Evolutionary conservation across 2,888 invertebrate genomes (phyloP), one percentile per base, ranked within the genome.

Genomic region (Terebella lapidaria): DNA sequence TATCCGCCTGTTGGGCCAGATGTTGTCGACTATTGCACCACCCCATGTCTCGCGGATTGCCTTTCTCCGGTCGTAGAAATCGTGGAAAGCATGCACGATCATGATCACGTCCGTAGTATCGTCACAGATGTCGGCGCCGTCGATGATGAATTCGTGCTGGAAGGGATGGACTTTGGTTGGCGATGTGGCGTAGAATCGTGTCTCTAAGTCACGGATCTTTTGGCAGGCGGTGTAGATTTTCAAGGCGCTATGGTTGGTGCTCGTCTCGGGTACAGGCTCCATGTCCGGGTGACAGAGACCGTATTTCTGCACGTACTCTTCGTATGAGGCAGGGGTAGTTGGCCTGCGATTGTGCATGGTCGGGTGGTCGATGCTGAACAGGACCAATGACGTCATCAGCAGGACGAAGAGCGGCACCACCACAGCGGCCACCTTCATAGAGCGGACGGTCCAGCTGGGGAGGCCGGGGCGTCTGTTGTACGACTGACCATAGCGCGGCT

Each of bases 41-140:
- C 71, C 76, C 76, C 76, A 76, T 1, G 76, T 76, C 3, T 69
- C 64, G 10, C 76, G 61, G 15, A 76, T 73, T 18, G 69, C 71
- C 28, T 60, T 42, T n/a, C 76, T 58, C 47, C 67, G 54, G n/a
- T 62, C 64, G 10, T 60, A 85, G 76, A 91, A 89, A 71, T 86
- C 86, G 1, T 86, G 83, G 61, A 93, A 57, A n/a, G 66, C 63
- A 57, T 71, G 71, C 29, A 69, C 60, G 5, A 72, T 56, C 25
- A 69, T 56, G n/a, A 67, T 47, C 10, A 66, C 30, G 18, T 54
- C 27, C 2, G 63, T 63, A 45, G 53, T 28, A n/a, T 51, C 15
- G 10, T 47, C 25, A 28, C 68, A 68, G 15, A 49, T 49, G 5
- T 24, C 24, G 49, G n/a, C 22, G 10, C 49, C 49, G 49, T 15